phyloP scores from a whole-genome alignment of 2,797 vertebrate genomes.

The Centroberyx gerrardi region DNA sequence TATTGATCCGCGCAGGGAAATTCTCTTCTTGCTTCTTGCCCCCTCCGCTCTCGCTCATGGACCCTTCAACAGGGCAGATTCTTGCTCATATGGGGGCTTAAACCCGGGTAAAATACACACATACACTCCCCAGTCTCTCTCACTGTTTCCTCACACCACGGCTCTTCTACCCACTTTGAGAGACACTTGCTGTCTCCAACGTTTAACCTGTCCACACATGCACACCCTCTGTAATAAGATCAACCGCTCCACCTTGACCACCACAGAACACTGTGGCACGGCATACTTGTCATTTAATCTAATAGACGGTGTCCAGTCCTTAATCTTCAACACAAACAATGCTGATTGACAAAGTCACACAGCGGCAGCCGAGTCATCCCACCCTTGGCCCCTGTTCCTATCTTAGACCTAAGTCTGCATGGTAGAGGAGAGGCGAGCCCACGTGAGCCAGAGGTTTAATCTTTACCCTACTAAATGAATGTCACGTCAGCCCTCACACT shows the following conservation, averaged over 20 bases:
- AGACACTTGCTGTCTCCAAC: not conserved
- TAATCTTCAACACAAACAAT: constrained; percentile 58
- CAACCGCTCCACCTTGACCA: constrained; percentile 46
- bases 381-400: constrained; percentile 44
- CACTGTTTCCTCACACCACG: not conserved
- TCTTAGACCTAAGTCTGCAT: constrained; percentile 55
- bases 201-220: constrained; percentile 1
- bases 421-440: constrained; percentile 11
- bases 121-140: not conserved
- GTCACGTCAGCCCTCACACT: constrained; percentile 40
- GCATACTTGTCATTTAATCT: constrained; percentile 55
- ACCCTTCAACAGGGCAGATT: constrained; percentile 6
- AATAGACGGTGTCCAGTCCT: constrained; percentile 28
- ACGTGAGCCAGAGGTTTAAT: constrained; percentile 59
- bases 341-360: constrained; percentile 47
- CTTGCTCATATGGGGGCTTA: not conserved
- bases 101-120: not conserved
- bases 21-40: constrained; percentile 3
- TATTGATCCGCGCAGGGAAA: constrained; percentile 11
- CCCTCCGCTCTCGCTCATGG: not conserved
- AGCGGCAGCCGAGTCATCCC: constrained; percentile 21
- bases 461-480: constrained; percentile 50
- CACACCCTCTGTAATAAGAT: constrained; percentile 33
- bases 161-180: not conserved
- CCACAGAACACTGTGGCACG: constrained; percentile 5